A percentile compares a stretch with the other conserved stretches of the same genome.
Conservation (phyloP, 2,797 vertebrate genomes). For the Mycteria americana region DNA sequence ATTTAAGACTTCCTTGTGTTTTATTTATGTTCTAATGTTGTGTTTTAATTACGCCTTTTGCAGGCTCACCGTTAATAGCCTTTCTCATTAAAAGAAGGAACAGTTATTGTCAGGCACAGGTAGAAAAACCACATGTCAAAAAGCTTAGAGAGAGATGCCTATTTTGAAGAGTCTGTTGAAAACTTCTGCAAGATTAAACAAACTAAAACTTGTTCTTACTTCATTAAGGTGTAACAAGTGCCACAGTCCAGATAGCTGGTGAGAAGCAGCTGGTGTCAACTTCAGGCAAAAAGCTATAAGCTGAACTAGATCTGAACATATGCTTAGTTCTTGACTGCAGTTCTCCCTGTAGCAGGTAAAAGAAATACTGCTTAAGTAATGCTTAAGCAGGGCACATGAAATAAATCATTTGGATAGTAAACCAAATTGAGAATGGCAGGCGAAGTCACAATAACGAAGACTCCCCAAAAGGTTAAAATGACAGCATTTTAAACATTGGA, state of each 20-base stretch:
- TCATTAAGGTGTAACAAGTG: slow-evolving; percentile 81
- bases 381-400: background rate
- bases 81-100: background rate
- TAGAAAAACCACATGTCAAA: background rate
- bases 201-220: slow-evolving; percentile 73
- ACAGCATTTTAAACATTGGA: background rate
- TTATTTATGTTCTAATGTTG: background rate
- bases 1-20: background rate
- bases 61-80: background rate
- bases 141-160: fast-evolving
- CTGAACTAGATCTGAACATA: slow-evolving; percentile 78
- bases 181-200: background rate
- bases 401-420: background rate
- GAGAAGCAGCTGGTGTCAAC: slow-evolving; percentile 83
- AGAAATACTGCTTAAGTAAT: background rate
- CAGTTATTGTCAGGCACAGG: background rate
- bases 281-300: slow-evolving; percentile 88
- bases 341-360: slow-evolving; percentile 74
- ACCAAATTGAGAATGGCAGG: background rate
- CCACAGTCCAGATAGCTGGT: slow-evolving; percentile 86
- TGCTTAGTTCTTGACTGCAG: slow-evolving; percentile 58
- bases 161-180: background rate
- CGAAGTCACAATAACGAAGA: background rate
- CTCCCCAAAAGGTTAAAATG: background rate
- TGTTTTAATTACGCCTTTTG: background rate